A percentile compares a stretch with the other conserved stretches of the same genome.
phyloP scores from a whole-genome alignment of 2,113 vertebrate genomes.

The Lynx canadensis region DNA sequence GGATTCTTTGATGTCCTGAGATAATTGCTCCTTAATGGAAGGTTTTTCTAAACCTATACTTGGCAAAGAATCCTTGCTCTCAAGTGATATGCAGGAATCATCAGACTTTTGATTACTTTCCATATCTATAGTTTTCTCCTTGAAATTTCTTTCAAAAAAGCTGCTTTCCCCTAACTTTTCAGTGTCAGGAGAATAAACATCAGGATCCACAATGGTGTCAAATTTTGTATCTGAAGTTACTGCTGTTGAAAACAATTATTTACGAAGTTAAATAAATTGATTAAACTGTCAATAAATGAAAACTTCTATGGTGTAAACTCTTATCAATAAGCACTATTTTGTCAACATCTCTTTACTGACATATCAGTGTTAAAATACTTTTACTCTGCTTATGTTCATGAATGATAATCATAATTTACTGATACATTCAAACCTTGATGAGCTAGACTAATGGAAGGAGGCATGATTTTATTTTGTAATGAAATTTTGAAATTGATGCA shows the following conservation, averaged over 20 bases:
- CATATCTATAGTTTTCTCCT: neutral
- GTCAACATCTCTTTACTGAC: neutral
- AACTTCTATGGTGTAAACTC: neutral
- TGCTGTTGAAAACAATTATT: conserved; percentile 61
- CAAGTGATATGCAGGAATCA: neutral
- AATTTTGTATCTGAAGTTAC: conserved; percentile 35
- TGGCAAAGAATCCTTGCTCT: conserved; percentile 22
- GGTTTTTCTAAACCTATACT: neutral
- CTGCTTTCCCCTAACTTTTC: conserved; percentile 16
- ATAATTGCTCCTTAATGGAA: neutral
- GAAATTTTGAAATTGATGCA: conserved; percentile 47
- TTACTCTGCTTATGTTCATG: neutral
- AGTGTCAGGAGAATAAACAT: neutral
- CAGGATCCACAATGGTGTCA: neutral
- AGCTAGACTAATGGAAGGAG: neutral
- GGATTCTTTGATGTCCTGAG: conserved; percentile 23
- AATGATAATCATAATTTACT: neutral
- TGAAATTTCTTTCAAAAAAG: conserved; percentile 17
- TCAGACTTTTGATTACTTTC: neutral
- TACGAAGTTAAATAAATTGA: neutral
- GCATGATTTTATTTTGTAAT: neutral
- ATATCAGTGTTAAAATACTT: conserved; percentile 5
- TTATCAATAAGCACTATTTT: neutral
- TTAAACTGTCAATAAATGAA: conserved; percentile 8
- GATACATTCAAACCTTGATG: neutral